A percentile compares a stretch with the other conserved stretches of the same genome.
Conservation (phyloP, 2,113 vertebrate species). For the Meriones unguiculatus region DNA sequence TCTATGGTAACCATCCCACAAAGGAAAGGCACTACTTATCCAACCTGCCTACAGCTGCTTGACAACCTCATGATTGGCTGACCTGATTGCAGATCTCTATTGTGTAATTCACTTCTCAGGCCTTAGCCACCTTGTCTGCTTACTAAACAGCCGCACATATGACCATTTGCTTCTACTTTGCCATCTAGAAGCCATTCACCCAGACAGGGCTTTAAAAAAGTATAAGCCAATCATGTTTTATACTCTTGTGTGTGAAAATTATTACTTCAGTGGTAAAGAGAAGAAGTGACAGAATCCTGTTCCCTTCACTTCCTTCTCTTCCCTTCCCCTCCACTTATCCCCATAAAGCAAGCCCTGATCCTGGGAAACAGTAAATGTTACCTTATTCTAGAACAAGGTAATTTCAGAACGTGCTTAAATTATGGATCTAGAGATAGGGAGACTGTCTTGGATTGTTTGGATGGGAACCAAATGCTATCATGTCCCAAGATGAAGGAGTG, state of each 20-base stretch:
- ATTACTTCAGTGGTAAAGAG: background rate
- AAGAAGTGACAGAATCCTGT: background rate
- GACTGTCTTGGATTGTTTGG: background rate
- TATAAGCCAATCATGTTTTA: background rate
- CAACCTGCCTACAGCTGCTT: background rate
- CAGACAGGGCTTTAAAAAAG: constrained; percentile 52
- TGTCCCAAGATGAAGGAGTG: background rate
- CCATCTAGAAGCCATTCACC: background rate
- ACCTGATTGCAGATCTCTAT: background rate
- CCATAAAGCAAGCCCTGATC: background rate
- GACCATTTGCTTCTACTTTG: background rate
- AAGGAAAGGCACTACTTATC: background rate
- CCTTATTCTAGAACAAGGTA: background rate
- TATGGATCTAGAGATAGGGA: background rate
- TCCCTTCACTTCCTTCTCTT: background rate
- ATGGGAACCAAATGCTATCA: background rate
- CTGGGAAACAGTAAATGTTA: background rate
- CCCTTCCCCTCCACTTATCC: background rate
- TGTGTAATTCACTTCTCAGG: background rate
- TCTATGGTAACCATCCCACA: background rate
- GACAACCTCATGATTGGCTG: background rate
- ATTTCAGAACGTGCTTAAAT: background rate
- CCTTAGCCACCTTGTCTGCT: background rate
- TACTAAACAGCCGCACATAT: background rate
- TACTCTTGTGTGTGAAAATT: constrained; percentile 16